Evolutionary conservation across 30 jellyfish, hydroid and myxozoan genomes (phyloP).

Genomic region (Mastigias papua): DNA sequence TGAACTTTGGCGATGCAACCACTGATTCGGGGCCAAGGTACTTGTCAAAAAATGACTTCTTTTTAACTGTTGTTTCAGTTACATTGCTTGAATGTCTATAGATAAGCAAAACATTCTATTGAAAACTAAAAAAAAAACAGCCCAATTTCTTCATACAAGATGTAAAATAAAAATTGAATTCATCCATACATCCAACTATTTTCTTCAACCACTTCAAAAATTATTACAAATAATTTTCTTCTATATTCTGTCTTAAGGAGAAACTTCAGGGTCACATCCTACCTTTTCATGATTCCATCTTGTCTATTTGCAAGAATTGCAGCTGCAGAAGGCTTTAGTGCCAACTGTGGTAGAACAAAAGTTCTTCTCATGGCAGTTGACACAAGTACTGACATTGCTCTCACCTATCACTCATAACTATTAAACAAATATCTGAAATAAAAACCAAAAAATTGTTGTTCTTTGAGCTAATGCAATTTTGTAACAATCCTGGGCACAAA

Average conservation of each 20-base stretch:
- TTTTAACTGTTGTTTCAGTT: constrained; percentile 23
- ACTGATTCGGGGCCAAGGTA: constrained; percentile 66
- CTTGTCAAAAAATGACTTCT: constrained; percentile 64
- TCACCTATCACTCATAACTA: background rate
- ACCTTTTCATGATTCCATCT: constrained; percentile 29
- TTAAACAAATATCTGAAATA: background rate
- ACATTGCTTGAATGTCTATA: constrained; percentile 33
- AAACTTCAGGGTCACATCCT: no score
- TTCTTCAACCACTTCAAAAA: no score
- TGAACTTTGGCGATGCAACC: constrained; percentile 60
- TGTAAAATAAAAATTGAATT: no score
- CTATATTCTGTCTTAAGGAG: no score
- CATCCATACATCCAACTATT: no score
- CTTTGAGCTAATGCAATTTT: no score
- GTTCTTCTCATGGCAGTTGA: constrained; percentile 29
- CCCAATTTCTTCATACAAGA: no score
- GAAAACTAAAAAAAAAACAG: background rate
- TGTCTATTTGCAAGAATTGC: constrained; percentile 31
- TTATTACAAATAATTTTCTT: no score
- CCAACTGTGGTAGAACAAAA: constrained; percentile 40
- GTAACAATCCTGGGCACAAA: no score
- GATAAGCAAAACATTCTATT: no score
- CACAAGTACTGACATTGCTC: constrained; percentile 21
- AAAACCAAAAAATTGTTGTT: background rate
- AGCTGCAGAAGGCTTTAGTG: constrained; percentile 41